Evolutionary conservation across 2,797 vertebrate genomes (phyloP), one percentile per base, ranked within the genome.

Genomic region (Hapalemur alaotrensis): DNA sequence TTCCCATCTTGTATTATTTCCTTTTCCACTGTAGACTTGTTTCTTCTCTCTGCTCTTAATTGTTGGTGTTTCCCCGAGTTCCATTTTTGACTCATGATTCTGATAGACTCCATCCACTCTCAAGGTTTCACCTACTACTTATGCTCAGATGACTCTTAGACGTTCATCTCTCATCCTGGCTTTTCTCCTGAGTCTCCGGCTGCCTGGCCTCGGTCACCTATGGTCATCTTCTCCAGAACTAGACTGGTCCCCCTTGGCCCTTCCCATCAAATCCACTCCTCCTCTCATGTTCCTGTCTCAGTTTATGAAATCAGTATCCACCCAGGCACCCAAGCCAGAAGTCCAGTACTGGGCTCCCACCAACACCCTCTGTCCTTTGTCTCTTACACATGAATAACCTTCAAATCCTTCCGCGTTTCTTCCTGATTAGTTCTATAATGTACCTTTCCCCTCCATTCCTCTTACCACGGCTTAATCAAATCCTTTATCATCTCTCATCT

Each of bases 41-140:
- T 93, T 96, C 48, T 63, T 75, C 22, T 32, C 0, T 43, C 18
- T 89, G 10, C 59, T 83, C n/a, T 52, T 85, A 57, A 89, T 61
- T 78, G 50, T 89, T 52, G 35, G 0, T 65, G 2, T 70, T 91
- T 22, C 28, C 75, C 48, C 61, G 35, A 50, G 61, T 89, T 79
- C 30, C 38, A 46, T 63, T 67, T 81, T 72, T 67, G 73, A 48
- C 89, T 73, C 48, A 50, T 9, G 43, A 11, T 78, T 88, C 57
- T 88, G 52, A 35, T 35, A 76, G 72, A 78, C 30, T 91, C 63
- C 35, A 35, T 67, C 12, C 32, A 22, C 9, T 93, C 69, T 90
- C 5, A 35, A 78, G 52, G 23, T 72, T 80, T 86, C 41, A 18
- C 1, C 23, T 17, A 3, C 14, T 67, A 1, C 9, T 54, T 72